Evolutionary conservation across 2,888 invertebrate genomes (phyloP).

Genomic region (Odontocolon sp.): DNA sequence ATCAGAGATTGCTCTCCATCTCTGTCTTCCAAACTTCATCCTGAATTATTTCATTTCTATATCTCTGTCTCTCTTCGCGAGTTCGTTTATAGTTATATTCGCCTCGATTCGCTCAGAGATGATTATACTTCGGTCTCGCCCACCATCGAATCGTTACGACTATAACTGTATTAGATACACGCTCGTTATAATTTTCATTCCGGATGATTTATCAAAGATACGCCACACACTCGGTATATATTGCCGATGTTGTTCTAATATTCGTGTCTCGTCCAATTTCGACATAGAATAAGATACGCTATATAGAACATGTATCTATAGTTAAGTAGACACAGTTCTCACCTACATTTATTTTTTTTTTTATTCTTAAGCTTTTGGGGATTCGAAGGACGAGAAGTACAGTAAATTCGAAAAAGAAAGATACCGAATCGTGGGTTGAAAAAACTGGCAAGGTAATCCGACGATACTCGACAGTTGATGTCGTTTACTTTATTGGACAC

Average conservation of each 20-base stretch:
- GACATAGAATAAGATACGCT: background rate
- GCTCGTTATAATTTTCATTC: background rate
- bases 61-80: background rate
- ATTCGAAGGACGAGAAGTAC: no score
- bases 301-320: no score
- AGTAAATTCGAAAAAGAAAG: no score
- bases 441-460: no score
- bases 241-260: background rate
- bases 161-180: background rate
- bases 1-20: slow-evolving; percentile 9
- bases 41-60: slow-evolving; percentile 1
- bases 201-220: background rate
- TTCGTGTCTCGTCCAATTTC: background rate
- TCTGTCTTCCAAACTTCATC: slow-evolving; percentile 4
- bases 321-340: no score
- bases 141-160: background rate
- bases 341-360: no score
- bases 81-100: slow-evolving; percentile 7
- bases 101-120: background rate
- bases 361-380: no score
- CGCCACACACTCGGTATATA: background rate
- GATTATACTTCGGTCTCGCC: background rate
- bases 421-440: no score
- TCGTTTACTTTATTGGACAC: background rate
- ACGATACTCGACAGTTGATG: no score